These are phyloP conservation scores for Solea senegalensis DNA, from an alignment of 2,113 vertebrate species.

Conservation along the genomic window DNA sequence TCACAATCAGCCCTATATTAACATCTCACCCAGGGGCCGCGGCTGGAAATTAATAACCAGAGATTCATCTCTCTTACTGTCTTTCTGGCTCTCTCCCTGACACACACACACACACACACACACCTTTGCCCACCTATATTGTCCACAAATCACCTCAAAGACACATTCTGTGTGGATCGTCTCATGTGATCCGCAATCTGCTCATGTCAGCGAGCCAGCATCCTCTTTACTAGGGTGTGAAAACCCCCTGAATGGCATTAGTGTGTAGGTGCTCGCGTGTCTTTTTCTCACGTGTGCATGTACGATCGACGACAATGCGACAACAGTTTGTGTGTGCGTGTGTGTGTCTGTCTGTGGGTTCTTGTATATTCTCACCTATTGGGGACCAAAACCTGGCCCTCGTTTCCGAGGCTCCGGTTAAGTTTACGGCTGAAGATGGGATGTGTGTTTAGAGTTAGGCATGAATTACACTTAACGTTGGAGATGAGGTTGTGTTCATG, in stretches of 20 bases:
- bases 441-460: no score
- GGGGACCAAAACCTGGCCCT: no score
- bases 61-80: conserved; percentile 80
- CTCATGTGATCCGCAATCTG: conserved; percentile 81
- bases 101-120: conserved; percentile 46
- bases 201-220: conserved; percentile 80
- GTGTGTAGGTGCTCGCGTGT: conserved; percentile 4
- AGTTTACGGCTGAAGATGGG: no score
- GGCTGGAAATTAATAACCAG: conserved; percentile 82
- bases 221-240: conserved; percentile 79
- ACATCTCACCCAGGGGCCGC: conserved; percentile 81
- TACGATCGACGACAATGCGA: conserved; percentile 29
- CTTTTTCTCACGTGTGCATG: conserved; percentile 31
- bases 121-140: conserved; percentile 74
- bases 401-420: no score
- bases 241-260: conserved; percentile 70
- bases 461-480: no score
- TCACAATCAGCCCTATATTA: conserved; percentile 81
- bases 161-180: conserved; percentile 68
- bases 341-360: conserved; percentile 16
- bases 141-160: conserved; percentile 75
- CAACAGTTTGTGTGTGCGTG: conserved; percentile 13
- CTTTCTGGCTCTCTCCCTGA: conserved; percentile 62
- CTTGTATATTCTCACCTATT: no score
- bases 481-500: no score